Percentiles rank a stretch among this genome's conserved stretches.
Conservation (phyloP, 2,888 invertebrate species). For the Lathronympha strigana region DNA sequence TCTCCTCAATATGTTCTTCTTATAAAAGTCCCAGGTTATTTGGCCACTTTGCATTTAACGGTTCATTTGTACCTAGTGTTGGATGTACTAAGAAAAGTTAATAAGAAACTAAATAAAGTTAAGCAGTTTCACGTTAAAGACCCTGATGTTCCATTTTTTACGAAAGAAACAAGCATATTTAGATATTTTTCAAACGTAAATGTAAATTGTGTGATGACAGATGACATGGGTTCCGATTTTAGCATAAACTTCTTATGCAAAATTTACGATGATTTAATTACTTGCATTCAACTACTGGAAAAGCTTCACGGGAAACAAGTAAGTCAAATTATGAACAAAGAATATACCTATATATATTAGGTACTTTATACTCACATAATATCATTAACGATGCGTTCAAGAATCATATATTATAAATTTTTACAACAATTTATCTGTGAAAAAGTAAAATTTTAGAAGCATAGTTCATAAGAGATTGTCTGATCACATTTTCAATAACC, state of each 20-base stretch:
- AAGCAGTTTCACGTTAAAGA: constrained; percentile 43
- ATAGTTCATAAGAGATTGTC: too few species aligned
- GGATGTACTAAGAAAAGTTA: constrained; percentile 55
- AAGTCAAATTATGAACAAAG: constrained; percentile 20
- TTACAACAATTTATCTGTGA: too few species aligned
- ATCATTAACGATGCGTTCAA: too few species aligned
- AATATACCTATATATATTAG: too few species aligned
- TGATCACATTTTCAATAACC: too few species aligned
- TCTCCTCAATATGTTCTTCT: constrained; percentile 53
- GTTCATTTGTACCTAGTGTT: constrained; percentile 57
- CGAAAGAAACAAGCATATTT: constrained; percentile 31
- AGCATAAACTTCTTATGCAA: constrained; percentile 57
- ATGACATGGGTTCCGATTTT: constrained; percentile 36
- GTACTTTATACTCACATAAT: too few species aligned
- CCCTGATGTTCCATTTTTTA: constrained; percentile 31
- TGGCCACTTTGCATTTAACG: constrained; percentile 56
- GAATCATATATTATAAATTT: too few species aligned
- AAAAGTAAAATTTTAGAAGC: too few species aligned
- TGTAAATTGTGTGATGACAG: constrained; percentile 48
- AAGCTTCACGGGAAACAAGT: constrained; percentile 60
- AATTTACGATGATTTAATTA: constrained; percentile 60
- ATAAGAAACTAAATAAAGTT: constrained; percentile 47
- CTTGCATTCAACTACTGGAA: constrained; percentile 59
- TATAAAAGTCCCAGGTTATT: constrained; percentile 57
- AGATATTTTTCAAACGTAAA: constrained; percentile 50